Evolutionary conservation across 2,888 invertebrate genomes (phyloP).

Genomic region (Drosophila nr. fundita): DNA sequence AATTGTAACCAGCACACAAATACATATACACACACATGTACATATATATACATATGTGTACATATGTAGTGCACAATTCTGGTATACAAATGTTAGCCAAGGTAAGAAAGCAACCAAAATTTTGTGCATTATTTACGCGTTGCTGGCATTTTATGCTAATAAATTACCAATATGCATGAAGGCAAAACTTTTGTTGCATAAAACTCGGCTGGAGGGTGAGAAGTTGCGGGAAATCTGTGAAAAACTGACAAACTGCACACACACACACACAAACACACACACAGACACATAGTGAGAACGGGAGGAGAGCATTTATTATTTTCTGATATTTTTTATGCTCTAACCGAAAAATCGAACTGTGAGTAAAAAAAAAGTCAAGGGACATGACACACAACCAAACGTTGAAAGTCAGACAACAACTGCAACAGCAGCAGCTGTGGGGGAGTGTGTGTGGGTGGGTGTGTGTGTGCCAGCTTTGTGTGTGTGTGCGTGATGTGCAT

Average conservation of each 20-base stretch:
- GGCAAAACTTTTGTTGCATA: constrained; percentile 70
- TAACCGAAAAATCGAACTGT: constrained; percentile 67
- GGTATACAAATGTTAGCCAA: constrained; percentile 22
- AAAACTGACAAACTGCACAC: constrained; percentile 68
- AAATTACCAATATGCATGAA: constrained; percentile 77
- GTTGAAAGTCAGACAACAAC: constrained; percentile 31
- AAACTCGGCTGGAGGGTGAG: constrained; percentile 43
- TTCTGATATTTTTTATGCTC: constrained; percentile 60
- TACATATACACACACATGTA: constrained; percentile 8
- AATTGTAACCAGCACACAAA: constrained; percentile 9
- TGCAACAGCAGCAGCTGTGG: constrained; percentile 31
- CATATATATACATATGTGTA: background rate
- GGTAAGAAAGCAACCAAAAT: constrained; percentile 64
- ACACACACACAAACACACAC: constrained; percentile 26
- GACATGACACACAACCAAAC: constrained; percentile 48
- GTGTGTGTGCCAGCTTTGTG: constrained; percentile 11
- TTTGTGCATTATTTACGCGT: constrained; percentile 77
- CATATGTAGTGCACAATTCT: background rate
- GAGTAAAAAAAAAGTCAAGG: constrained; percentile 37
- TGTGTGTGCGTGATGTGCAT: constrained; percentile 47
- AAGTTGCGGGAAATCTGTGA: constrained; percentile 33
- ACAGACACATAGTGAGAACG: constrained; percentile 3
- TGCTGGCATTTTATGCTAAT: constrained; percentile 77
- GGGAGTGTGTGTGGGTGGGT: constrained; percentile 29
- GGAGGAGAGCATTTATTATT: constrained; percentile 63